Evolutionary conservation across 2,797 vertebrate species (phyloP).

Genomic region (Mormyrops attenuatus): DNA sequence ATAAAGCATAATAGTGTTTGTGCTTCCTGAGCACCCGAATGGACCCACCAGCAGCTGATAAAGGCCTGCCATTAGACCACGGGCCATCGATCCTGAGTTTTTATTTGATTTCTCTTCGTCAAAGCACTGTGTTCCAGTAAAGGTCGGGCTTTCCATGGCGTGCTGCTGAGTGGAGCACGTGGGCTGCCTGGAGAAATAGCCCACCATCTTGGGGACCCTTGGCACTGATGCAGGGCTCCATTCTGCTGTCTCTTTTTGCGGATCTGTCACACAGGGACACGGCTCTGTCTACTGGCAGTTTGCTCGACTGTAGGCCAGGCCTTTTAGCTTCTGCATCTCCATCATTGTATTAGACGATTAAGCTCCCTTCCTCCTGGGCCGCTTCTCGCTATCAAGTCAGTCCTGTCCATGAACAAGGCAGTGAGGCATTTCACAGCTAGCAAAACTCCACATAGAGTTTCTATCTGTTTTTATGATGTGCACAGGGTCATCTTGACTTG

Average conservation of each 20-base stretch:
- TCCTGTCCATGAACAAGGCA: not conserved
- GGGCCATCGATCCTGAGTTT: not conserved
- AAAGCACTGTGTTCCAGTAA: slow-evolving; percentile 14
- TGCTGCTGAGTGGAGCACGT: not conserved
- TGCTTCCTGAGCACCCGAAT: not conserved
- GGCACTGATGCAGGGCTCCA: not conserved
- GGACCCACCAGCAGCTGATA: not conserved
- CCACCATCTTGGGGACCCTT: not conserved
- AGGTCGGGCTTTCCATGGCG: not conserved
- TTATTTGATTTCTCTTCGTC: not conserved
- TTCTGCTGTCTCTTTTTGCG: not conserved
- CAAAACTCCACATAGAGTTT: not conserved
- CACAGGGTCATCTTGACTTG: not conserved
- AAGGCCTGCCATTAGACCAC: slow-evolving; percentile 1
- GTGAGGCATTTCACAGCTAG: not conserved
- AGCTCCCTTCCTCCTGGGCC: not conserved
- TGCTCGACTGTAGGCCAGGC: not conserved
- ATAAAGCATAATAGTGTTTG: not conserved
- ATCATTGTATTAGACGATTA: not conserved
- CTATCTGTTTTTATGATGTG: not conserved
- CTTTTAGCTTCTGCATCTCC: not conserved
- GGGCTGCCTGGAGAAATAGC: not conserved
- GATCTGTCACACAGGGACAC: not conserved
- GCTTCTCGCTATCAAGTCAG: not conserved
- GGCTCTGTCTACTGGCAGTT: not conserved